These are phyloP conservation scores for Tachycineta bicolor DNA, from an alignment of 2,113 vertebrate genomes.

Conservation along the genomic window DNA sequence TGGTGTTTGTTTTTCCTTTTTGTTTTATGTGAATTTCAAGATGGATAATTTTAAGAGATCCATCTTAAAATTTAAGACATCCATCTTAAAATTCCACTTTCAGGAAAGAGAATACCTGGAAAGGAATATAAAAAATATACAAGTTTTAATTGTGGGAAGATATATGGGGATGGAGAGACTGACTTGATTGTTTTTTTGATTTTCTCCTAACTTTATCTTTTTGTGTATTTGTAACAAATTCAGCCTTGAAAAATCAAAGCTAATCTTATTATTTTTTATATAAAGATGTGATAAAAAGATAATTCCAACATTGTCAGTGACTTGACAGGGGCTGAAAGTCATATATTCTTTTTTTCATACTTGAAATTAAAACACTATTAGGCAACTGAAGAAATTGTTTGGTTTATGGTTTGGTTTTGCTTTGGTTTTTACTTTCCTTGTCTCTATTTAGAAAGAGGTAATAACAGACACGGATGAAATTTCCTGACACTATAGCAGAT, in stretches of 20 bases:
- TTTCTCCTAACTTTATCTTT: not conserved
- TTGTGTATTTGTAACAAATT: not conserved
- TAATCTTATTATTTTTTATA: not conserved
- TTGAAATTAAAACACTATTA: not conserved
- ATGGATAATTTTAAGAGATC: not conserved
- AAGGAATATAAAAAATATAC: not conserved
- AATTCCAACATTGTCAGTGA: not conserved
- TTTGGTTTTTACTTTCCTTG: rapidly evolving
- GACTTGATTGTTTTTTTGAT: not conserved
- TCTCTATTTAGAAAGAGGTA: not conserved
- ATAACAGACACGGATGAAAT: not conserved
- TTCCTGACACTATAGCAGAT: not conserved
- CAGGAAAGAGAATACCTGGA: not conserved
- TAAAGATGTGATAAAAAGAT: not conserved
- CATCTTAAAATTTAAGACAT: not conserved
- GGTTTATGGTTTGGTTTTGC: not conserved
- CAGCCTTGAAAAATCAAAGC: not conserved
- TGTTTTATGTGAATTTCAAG: not conserved
- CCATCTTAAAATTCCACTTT: not conserved
- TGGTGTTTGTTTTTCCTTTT: not conserved
- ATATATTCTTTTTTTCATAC: not conserved
- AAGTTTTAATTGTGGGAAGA: not conserved
- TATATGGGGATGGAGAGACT: not conserved
- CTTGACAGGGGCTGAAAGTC: not conserved
- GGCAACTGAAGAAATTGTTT: not conserved